Base-by-base conservation (phyloP, 2,888 invertebrate genomes). In the Petrolisthes cinctipes region DNA sequence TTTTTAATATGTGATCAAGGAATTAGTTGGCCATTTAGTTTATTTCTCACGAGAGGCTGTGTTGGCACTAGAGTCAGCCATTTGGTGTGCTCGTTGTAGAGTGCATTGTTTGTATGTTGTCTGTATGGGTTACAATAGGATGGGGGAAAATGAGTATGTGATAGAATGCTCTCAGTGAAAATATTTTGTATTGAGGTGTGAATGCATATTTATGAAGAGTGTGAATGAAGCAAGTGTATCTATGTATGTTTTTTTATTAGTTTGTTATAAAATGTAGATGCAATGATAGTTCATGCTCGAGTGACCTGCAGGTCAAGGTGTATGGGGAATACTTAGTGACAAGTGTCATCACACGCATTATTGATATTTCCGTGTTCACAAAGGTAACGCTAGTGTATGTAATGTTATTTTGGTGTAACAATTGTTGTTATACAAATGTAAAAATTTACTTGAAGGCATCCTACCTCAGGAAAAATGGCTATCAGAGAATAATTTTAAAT, bases 21-120 rank as follows among this genome's bases (percentile, higher is more conserved):
- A 71, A 79, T 86, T 86, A 76, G 86, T 87, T 84, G 84, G 87
- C 87, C 84, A 80, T 87, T 84, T 87, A 81, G 83, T 87, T 87
- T 87, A 83, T 83, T 87, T 82, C 80, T 83, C 71, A 87, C 78
- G 87, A 87, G 82, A 87, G 87, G 87, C 87, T 87, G 87, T 87
- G 87, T 83, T 75, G 87, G 87, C 87, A 86, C 66, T 73, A 83
- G 80, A 73, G 81, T 87, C 80, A 80, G 87, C 84, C 87, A 87
- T 84, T 66, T 87, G 23, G 87, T 87, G 87, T 87, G 87, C 87
- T 87, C 87, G 87, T 87, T 87, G 82, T 87, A 87, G 87, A 87
- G 87, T 87, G 87, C 87, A 87, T 83, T 83, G 87, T 17, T 5
- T 61, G 71, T 81, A 75, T 73, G 84, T 61, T 51, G 37, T 86